Evolutionary conservation across 2,888 invertebrate species (phyloP).

Genomic region (Phoronis australis): DNA sequence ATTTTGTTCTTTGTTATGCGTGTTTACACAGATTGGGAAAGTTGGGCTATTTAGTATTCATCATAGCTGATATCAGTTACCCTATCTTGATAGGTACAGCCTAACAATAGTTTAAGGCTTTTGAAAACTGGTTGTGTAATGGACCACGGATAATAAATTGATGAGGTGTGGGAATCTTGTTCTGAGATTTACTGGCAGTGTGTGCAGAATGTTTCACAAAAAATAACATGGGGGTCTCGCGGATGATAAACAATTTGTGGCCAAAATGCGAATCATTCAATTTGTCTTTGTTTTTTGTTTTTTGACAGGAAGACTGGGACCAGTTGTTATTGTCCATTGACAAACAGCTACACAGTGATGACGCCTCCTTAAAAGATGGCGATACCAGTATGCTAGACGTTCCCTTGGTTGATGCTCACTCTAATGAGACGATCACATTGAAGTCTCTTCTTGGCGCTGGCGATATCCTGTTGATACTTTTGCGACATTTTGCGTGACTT

Average conservation of each 20-base stretch:
- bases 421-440: conserved; percentile 20
- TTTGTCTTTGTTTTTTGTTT: not conserved
- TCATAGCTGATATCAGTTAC: too few species aligned
- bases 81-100: too few species aligned
- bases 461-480: conserved; percentile 27
- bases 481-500: conserved; percentile 48
- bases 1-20: too few species aligned
- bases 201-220: conserved; percentile 22
- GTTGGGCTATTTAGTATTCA: too few species aligned
- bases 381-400: conserved; percentile 22
- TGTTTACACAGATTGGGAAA: too few species aligned
- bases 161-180: conserved; percentile 16
- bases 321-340: conserved; percentile 25
- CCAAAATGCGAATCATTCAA: too few species aligned
- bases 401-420: conserved; percentile 25
- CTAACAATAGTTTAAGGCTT: too few species aligned
- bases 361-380: conserved; percentile 14
- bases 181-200: conserved; percentile 12
- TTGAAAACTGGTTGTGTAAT: conserved; percentile 2
- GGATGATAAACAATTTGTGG: too few species aligned
- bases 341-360: conserved; percentile 12
- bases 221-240: too few species aligned
- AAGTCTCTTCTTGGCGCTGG: conserved; percentile 14
- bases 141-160: conserved; percentile 8
- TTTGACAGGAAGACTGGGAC: conserved; percentile 32